A percentile compares a stretch with the other conserved stretches of the same genome.
phyloP scores from a whole-genome alignment of 2,888 invertebrate genomes.

The Ochropleura leucogaster region DNA sequence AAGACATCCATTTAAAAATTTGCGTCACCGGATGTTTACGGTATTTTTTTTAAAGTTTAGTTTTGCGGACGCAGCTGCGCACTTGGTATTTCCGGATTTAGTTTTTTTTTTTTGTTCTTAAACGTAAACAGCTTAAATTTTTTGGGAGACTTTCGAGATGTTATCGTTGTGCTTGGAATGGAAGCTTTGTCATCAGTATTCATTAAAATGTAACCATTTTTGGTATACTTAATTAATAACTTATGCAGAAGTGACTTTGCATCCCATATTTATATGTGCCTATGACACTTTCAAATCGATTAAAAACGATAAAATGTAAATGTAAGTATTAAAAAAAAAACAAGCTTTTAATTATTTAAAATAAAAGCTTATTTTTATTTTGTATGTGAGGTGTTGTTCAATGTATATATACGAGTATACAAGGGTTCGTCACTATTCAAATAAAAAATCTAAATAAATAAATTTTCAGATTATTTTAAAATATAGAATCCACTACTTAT shows the following conservation, averaged over 20 bases:
- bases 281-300: background rate
- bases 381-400: too few relatives aligned
- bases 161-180: slow-evolving; percentile 2
- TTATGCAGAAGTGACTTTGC: background rate
- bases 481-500: too few relatives aligned
- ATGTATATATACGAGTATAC: too few relatives aligned
- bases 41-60: slow-evolving; percentile 32
- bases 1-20: slow-evolving; percentile 51
- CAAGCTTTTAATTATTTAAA: too few relatives aligned
- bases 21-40: slow-evolving; percentile 52
- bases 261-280: background rate
- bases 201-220: background rate
- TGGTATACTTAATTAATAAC: background rate
- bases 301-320: background rate
- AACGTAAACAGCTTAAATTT: slow-evolving; percentile 20
- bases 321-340: too few relatives aligned
- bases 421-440: too few relatives aligned
- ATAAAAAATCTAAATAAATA: too few relatives aligned
- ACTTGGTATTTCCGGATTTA: slow-evolving; percentile 52
- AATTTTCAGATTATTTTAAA: too few relatives aligned
- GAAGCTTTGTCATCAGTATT: background rate
- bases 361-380: too few relatives aligned
- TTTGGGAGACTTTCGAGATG: slow-evolving; percentile 11
- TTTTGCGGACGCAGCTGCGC: slow-evolving; percentile 52
- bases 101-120: slow-evolving; percentile 24